phyloP scores from a whole-genome alignment of 1,140 invertebrate genomes.

The Colletes latitarsis region DNA sequence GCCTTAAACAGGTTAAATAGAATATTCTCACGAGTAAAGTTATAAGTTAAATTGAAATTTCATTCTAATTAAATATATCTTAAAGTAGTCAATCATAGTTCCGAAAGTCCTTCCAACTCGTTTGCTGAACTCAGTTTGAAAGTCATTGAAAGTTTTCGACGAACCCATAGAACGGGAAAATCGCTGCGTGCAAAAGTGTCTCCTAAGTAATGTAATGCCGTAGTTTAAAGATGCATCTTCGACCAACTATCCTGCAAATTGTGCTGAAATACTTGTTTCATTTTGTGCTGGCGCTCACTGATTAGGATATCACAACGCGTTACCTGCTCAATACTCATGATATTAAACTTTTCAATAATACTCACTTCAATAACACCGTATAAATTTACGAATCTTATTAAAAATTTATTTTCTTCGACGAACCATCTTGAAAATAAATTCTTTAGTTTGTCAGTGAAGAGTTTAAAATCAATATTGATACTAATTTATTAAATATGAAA shows the following conservation, averaged over 20 bases:
- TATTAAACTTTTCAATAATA: no score
- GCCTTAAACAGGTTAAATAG: background rate
- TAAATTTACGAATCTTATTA: no score
- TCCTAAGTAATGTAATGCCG: background rate
- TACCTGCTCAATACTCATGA: no score
- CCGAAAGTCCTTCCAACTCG: background rate
- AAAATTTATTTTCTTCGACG: no score
- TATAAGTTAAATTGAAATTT: background rate
- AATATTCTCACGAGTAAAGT: background rate
- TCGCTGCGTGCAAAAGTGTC: background rate
- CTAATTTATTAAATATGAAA: no score
- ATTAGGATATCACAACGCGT: no score
- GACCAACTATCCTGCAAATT: background rate
- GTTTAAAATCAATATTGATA: no score
- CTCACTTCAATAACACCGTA: no score
- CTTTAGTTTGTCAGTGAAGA: no score
- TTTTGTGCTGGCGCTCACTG: no score
- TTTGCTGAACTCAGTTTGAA: conserved; percentile 6
- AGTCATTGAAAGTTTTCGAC: conserved; percentile 18
- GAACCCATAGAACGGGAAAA: conserved; percentile 2
- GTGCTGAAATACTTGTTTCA: no score
- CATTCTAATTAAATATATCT: conserved; percentile 12
- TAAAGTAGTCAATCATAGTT: conserved; percentile 4
- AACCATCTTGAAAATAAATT: no score
- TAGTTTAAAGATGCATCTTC: background rate